Evolutionary conservation across 2,888 invertebrate genomes (phyloP), one percentile per base, ranked within the genome.

Genomic region (Neocrepidodera transversa): DNA sequence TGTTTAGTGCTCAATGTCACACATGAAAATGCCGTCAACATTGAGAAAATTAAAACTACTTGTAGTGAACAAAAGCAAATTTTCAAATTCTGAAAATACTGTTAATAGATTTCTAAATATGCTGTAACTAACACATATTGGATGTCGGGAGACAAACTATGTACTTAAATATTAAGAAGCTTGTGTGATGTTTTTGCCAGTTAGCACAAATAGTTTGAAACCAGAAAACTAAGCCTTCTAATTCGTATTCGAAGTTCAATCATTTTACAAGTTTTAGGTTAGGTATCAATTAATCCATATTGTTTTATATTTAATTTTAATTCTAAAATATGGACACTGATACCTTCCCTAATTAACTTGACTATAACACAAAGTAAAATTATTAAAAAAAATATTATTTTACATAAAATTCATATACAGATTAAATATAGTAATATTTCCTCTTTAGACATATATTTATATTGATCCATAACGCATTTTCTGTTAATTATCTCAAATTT

Each of bases 41-140:
- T 60, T 60, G 56, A 62, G 54, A 62, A 52, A 61, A 62, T 54
- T 54, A 60, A 58, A 62, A 62, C 60, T 66, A 64, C 63, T 43
- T 47, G 54, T 60, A 58, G 65, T 63, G 63, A 63, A 66, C 62
- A 61, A 51, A 62, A 63, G 58, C 58, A 56, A 62, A 60, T 62
- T 60, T 59, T 63, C 62, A 62, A 54, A 58, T 51, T 57, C 48
- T 32, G 56, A 57, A 64, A 60, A 64, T 63, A 68, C 58, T 63
- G 69, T 58, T 58, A 54, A 58, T 60, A 59, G 51, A 55, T 35
- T 36, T 51, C 60, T 60, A 60, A 60, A 40, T 55, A 60, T 60
- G 60, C 60, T 60, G 45, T 51, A 55, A 45, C 60, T 60, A 60
- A 60, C 60, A 56, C 48, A 47, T 54, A 45, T 50, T 56, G 56